phyloP scores from a whole-genome alignment of 2,113 vertebrate species.

The Trachemys scripta region DNA sequence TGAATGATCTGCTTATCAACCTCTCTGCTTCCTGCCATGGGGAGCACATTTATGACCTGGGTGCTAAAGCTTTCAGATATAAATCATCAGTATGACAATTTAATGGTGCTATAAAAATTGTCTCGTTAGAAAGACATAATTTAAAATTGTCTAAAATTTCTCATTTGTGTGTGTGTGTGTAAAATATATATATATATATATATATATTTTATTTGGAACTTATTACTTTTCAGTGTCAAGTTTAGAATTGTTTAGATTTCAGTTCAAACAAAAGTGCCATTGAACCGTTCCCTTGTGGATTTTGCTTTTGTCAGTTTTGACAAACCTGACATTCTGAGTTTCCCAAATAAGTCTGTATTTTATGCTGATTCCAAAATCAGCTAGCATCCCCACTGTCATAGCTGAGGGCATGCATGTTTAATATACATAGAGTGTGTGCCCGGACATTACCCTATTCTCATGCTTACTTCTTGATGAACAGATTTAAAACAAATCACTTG shows the following conservation, averaged over 20 bases:
- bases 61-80: not conserved
- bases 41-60: not conserved
- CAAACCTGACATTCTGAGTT: not conserved
- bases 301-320: not conserved
- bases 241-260: conserved; percentile 6
- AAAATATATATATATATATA: not conserved
- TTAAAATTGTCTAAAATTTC: not conserved
- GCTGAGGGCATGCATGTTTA: not conserved
- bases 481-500: not conserved
- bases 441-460: not conserved
- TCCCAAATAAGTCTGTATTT: not conserved
- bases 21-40: not conserved
- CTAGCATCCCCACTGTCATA: not conserved
- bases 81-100: not conserved
- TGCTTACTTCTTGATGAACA: not conserved
- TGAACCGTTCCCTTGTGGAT: not conserved
- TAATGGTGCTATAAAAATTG: not conserved
- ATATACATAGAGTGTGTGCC: not conserved
- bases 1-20: not conserved
- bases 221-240: not conserved
- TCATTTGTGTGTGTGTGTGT: not conserved
- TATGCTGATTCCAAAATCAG: not conserved
- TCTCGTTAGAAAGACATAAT: not conserved
- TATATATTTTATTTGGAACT: not conserved
- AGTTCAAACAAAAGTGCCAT: not conserved